A percentile compares a stretch with the other conserved stretches of the same genome.
phyloP scores from a whole-genome alignment of 1,140 invertebrate species.

The Aradophagus sp. region DNA sequence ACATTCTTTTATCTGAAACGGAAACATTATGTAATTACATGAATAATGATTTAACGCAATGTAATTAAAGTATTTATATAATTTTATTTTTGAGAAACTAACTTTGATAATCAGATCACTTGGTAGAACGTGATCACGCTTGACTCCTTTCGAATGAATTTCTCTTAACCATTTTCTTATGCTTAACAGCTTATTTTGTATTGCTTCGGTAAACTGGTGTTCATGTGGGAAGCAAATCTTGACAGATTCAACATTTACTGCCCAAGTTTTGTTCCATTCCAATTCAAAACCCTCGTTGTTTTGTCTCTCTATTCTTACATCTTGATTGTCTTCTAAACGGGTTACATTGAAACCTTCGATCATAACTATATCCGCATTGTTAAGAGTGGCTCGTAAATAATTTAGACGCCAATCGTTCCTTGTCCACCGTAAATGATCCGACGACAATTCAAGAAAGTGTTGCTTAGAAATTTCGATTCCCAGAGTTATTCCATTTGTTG shows the following conservation, averaged over 20 bases:
- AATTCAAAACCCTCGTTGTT: conserved; percentile 83
- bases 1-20: conserved; percentile 85
- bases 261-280: conserved; percentile 84
- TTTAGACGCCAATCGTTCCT: conserved; percentile 69
- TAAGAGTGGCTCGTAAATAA: conserved; percentile 77
- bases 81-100: too few relatives aligned
- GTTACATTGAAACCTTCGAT: conserved; percentile 82
- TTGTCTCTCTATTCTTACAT: conserved; percentile 80
- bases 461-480: conserved; percentile 69
- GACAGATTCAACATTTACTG: conserved; percentile 81
- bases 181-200: conserved; percentile 92
- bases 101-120: conserved; percentile 92
- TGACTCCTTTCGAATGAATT: conserved; percentile 68
- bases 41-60: too few relatives aligned
- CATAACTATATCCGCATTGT: conserved; percentile 84
- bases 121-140: conserved; percentile 80
- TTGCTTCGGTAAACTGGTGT: conserved; percentile 94
- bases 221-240: conserved; percentile 91
- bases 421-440: conserved; percentile 69
- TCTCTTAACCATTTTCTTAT: conserved; percentile 95
- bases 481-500: conserved; percentile 66
- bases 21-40: not conserved
- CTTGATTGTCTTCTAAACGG: conserved; percentile 76
- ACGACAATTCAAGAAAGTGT: conserved; percentile 70
- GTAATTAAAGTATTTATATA: too few relatives aligned